phyloP scores from a whole-genome alignment of 2,113 vertebrate genomes.

The Pedetes capensis region DNA sequence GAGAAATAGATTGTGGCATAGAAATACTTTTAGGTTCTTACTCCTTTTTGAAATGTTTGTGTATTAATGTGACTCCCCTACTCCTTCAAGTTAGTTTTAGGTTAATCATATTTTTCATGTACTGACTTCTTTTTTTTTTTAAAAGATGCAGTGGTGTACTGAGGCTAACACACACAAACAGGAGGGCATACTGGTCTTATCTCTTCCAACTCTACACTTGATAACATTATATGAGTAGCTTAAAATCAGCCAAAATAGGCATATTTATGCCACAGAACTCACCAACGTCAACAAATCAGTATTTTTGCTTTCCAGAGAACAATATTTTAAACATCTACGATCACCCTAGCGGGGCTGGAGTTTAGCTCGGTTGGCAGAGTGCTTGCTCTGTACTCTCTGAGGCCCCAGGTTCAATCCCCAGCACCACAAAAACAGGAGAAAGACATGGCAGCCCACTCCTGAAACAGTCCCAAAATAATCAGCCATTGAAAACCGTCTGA shows the following conservation, averaged over 20 bases:
- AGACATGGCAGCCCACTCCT: too few species aligned
- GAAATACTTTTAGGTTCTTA: not conserved
- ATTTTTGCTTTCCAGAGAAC: not conserved
- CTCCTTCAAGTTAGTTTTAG: not conserved
- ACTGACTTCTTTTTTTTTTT: not conserved
- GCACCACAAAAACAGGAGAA: too few species aligned
- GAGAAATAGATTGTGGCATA: not conserved
- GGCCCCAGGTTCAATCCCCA: too few species aligned
- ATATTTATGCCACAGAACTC: not conserved
- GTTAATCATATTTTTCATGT: not conserved
- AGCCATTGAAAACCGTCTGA: too few species aligned
- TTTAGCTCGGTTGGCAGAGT: too few species aligned
- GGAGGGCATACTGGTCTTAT: not conserved
- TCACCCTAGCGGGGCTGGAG: too few species aligned
- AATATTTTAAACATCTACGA: not conserved
- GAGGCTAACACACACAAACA: not conserved
- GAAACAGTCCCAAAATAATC: too few species aligned
- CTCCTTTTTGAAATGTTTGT: not conserved
- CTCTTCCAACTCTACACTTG: not conserved
- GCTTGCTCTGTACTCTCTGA: too few species aligned
- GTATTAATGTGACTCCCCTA: not conserved
- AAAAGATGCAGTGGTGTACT: not conserved
- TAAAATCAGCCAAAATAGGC: not conserved
- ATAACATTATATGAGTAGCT: not conserved
- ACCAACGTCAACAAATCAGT: not conserved